phyloP scores from a whole-genome alignment of 2,113 vertebrate genomes.

The Nothoprocta perdicaria region DNA sequence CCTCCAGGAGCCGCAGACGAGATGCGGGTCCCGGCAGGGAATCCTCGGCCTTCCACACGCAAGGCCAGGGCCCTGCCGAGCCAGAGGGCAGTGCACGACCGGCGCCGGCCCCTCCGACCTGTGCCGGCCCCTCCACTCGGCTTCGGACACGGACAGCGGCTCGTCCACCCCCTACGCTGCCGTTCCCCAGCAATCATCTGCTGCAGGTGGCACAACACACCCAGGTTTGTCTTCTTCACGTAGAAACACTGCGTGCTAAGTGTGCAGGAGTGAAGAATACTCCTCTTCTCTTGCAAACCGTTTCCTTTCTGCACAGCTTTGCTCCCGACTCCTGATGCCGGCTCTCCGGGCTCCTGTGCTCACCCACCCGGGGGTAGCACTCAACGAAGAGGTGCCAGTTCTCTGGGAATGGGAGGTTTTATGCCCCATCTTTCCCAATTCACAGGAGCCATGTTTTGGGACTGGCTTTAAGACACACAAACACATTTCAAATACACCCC shows the following conservation, averaged over 20 bases:
- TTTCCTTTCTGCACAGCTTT: neutral
- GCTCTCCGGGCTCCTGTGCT: neutral
- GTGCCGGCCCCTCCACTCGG: neutral
- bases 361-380: neutral
- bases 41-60: neutral
- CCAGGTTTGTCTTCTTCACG: slow-evolving; percentile 2
- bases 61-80: neutral
- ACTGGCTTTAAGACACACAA: neutral
- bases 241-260: neutral
- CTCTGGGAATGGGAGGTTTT: neutral
- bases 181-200: neutral
- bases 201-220: slow-evolving; percentile 30
- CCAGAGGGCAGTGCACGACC: neutral
- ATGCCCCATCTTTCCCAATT: neutral
- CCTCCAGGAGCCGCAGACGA: neutral
- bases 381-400: neutral
- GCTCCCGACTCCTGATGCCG: neutral
- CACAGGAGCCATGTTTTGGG: neutral
- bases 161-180: neutral
- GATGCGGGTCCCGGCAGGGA: accelerated
- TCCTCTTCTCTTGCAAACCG: neutral
- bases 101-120: neutral
- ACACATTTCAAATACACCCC: neutral
- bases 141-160: neutral
- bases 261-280: slow-evolving; percentile 15